phyloP scores from a whole-genome alignment of 2,113 vertebrate species.

The Ochotona curzoniae region DNA sequence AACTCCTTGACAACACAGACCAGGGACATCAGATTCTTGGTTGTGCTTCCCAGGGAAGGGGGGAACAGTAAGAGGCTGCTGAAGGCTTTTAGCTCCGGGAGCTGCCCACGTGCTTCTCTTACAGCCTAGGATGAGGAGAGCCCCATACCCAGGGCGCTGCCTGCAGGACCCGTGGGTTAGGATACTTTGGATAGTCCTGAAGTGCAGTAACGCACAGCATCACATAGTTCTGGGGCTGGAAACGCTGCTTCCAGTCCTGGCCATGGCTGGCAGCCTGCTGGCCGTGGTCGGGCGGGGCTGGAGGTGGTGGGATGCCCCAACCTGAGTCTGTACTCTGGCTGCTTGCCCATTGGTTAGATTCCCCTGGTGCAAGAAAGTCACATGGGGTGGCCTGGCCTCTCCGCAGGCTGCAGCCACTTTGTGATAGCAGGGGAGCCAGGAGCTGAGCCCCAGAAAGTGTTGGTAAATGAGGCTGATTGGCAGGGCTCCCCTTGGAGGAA shows the following conservation, averaged over 20 bases:
- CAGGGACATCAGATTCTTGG: too few relatives aligned
- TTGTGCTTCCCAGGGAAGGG: background rate
- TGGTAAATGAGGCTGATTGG: background rate
- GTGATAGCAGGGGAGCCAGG: background rate
- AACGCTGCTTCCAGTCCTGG: too few relatives aligned
- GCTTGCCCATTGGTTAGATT: background rate
- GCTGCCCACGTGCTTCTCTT: background rate
- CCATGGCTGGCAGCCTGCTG: background rate
- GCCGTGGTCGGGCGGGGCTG: background rate
- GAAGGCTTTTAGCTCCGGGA: background rate
- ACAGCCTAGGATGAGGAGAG: too few relatives aligned
- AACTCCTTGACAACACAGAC: background rate
- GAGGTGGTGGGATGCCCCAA: background rate
- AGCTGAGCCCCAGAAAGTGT: background rate
- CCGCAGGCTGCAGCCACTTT: background rate
- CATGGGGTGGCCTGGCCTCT: background rate
- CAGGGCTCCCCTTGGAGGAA: background rate
- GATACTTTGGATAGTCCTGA: background rate
- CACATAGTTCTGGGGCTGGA: fast-evolving
- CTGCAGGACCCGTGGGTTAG: too few relatives aligned
- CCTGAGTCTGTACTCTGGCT: background rate
- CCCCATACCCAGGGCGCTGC: too few relatives aligned
- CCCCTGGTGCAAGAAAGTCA: background rate
- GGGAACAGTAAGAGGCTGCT: background rate
- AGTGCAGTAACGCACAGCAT: too few relatives aligned